phyloP scores from a whole-genome alignment of 2,113 vertebrate species.

The Prinia subflava region DNA sequence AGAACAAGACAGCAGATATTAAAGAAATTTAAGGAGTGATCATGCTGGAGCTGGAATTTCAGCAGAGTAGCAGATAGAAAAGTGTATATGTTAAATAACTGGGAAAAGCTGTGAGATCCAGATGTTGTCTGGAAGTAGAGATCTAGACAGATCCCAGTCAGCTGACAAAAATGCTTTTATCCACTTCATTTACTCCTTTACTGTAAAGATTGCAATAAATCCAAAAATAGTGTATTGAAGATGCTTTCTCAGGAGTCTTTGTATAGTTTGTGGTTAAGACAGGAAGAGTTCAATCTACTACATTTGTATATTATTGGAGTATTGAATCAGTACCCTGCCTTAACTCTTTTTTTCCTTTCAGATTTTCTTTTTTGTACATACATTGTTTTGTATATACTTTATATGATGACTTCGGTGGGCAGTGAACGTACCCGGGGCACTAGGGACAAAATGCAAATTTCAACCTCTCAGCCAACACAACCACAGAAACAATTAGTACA shows the following conservation, averaged over 20 bases:
- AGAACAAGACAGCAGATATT: not conserved
- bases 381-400: conserved; percentile 99
- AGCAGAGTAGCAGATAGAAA: not conserved
- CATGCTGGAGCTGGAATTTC: not conserved
- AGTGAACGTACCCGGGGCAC: conserved; percentile 86
- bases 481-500: conserved; percentile 92
- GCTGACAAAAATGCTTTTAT: not conserved
- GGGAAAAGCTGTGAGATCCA: not conserved
- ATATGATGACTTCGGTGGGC: conserved; percentile 98
- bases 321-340: not conserved
- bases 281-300: not conserved
- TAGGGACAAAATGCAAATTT: conserved; percentile 86
- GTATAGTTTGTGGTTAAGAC: not conserved
- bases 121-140: not conserved
- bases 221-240: not conserved
- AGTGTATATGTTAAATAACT: not conserved
- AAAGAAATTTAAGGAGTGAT: not conserved
- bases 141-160: not conserved
- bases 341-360: conserved; percentile 59
- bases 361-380: conserved; percentile 99
- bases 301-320: not conserved
- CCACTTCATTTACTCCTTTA: not conserved
- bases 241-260: not conserved
- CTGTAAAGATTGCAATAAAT: not conserved
- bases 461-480: conserved; percentile 82